Evolutionary conservation across 1,140 invertebrate species (phyloP).

Genomic region (Coptotermes formosanus): DNA sequence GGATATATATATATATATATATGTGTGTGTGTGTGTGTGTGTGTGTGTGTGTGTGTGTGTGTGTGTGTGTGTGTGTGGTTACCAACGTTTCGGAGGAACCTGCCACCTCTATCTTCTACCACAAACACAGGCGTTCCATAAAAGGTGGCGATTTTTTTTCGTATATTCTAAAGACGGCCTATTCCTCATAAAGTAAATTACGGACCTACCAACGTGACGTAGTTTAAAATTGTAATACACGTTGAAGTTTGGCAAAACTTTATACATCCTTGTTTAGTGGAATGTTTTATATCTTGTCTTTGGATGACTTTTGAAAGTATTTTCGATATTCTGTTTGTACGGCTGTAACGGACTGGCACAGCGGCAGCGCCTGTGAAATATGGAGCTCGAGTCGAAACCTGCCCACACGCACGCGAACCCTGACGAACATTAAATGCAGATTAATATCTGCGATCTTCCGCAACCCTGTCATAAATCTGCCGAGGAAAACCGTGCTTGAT

Average conservation of each 20-base stretch:
- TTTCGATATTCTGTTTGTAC: background rate
- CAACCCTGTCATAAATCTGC: background rate
- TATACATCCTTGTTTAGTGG: background rate
- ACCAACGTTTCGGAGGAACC: no score
- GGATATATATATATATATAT: no score
- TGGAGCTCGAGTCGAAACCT: background rate
- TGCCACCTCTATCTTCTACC: no score
- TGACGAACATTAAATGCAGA: background rate
- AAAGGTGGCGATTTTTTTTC: no score
- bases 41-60: no score
- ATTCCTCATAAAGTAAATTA: no score
- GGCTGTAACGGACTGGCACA: background rate
- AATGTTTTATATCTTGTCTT: background rate
- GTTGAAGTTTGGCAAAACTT: background rate
- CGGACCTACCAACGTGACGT: no score
- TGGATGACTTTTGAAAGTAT: background rate
- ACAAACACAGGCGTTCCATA: no score
- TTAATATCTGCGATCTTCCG: constrained; percentile 1
- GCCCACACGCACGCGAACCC: background rate
- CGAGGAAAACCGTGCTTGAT: background rate
- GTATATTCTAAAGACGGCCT: no score
- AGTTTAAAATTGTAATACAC: no score
- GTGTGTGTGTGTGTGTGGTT: no score
- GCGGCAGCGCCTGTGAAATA: background rate
- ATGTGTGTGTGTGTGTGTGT: no score